Evolutionary conservation across 2,113 vertebrate species (phyloP).

Genomic region (Pteruthius melanotis): DNA sequence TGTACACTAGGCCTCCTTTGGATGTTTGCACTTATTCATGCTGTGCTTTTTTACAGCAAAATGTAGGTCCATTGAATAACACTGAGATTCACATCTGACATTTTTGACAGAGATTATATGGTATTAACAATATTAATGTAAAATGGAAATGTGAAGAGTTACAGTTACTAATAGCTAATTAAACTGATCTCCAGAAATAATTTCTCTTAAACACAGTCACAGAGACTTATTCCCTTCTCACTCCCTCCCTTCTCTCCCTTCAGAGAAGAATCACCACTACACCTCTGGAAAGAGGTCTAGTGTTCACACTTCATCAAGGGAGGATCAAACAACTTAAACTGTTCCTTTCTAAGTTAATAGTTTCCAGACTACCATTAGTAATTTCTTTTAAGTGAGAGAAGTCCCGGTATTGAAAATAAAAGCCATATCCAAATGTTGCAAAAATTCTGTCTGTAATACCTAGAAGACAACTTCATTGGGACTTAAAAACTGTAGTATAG

Average conservation of each 20-base stretch:
- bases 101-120: slow-evolving; percentile 59
- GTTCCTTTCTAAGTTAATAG: slow-evolving; percentile 60
- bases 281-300: slow-evolving; percentile 28
- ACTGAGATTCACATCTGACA: slow-evolving; percentile 34
- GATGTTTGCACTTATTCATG: not conserved
- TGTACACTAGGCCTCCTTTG: not conserved
- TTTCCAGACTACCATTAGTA: slow-evolving; percentile 64
- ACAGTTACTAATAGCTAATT: slow-evolving; percentile 50
- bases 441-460: not conserved
- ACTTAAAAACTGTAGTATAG: not conserved
- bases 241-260: not conserved
- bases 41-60: not conserved
- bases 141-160: slow-evolving; percentile 44
- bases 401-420: slow-evolving; percentile 37
- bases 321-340: slow-evolving; percentile 65
- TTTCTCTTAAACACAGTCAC: slow-evolving; percentile 37
- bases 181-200: slow-evolving; percentile 28
- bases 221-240: not conserved
- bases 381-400: slow-evolving; percentile 37
- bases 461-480: not conserved
- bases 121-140: slow-evolving; percentile 38
- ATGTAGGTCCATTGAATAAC: slow-evolving; percentile 11
- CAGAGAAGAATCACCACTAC: slow-evolving; percentile 23
- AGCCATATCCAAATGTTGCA: not conserved
- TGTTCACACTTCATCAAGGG: slow-evolving; percentile 71